Conservation (phyloP, 2,797 vertebrate species). For the Alca torda region DNA sequence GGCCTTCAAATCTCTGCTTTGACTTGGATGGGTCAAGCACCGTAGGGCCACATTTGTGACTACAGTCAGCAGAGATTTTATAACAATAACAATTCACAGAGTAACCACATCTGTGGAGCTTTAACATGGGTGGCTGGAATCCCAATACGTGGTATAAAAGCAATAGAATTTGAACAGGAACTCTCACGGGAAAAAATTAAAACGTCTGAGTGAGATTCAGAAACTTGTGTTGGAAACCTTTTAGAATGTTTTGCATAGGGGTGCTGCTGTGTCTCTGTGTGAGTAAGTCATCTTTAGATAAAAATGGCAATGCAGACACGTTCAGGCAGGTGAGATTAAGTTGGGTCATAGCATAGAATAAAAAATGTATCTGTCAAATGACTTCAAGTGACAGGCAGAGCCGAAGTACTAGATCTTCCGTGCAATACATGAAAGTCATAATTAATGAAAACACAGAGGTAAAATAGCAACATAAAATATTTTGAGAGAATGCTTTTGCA, state of each 20-base stretch:
- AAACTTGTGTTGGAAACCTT: background rate
- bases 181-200: background rate
- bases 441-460: background rate
- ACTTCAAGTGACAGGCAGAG: background rate
- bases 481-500: background rate
- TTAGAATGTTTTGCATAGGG: background rate
- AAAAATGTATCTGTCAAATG: background rate
- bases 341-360: background rate
- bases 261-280: background rate
- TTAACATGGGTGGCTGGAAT: background rate
- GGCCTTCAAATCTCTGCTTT: background rate
- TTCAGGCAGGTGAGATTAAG: background rate
- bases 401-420: background rate
- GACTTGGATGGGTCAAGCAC: background rate
- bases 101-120: background rate
- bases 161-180: background rate
- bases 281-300: background rate
- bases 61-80: background rate
- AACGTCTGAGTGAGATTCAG: background rate
- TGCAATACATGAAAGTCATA: background rate
- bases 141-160: background rate
- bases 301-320: background rate
- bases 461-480: background rate
- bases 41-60: background rate
- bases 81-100: background rate